These are phyloP conservation scores for Alentia gelatinosa DNA, from an alignment of 2,888 invertebrate species.

Conservation along the genomic window DNA sequence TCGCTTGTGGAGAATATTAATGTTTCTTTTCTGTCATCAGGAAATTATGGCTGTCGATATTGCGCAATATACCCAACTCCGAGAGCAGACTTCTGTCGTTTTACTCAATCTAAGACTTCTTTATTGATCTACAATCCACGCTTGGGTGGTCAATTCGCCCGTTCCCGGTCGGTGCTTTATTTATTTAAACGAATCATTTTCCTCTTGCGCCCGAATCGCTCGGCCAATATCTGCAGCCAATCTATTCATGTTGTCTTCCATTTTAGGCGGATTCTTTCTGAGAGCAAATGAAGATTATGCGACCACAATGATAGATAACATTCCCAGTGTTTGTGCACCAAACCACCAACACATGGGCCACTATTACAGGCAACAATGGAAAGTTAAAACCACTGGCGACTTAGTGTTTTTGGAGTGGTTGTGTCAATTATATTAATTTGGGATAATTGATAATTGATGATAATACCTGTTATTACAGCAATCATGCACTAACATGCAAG, in stretches of 20 bases:
- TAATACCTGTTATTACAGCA: slow-evolving; percentile 44
- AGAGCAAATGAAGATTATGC: neutral
- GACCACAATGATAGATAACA: neutral
- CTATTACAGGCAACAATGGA: slow-evolving; percentile 4
- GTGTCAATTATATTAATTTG: slow-evolving; percentile 36
- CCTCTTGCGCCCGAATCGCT: neutral
- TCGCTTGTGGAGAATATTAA: neutral
- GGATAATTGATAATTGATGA: slow-evolving; percentile 45
- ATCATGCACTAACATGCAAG: neutral
- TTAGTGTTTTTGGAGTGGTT: slow-evolving; percentile 37
- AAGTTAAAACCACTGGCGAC: slow-evolving; percentile 36
- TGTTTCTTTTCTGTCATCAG: neutral
- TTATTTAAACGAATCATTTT: neutral
- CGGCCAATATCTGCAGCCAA: neutral
- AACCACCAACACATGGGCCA: neutral
- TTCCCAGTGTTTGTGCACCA: neutral
- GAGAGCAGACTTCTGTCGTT: neutral
- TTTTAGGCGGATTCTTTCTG: neutral
- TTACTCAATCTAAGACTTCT: neutral
- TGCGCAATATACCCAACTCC: neutral
- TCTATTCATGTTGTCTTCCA: neutral
- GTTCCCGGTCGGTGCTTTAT: neutral
- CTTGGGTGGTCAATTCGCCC: neutral
- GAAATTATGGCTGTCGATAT: neutral
- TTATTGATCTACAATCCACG: slow-evolving; percentile 19